These are phyloP conservation scores for Brassicogethes aeneus DNA, from an alignment of 2,888 invertebrate species.

Conservation along the genomic window DNA sequence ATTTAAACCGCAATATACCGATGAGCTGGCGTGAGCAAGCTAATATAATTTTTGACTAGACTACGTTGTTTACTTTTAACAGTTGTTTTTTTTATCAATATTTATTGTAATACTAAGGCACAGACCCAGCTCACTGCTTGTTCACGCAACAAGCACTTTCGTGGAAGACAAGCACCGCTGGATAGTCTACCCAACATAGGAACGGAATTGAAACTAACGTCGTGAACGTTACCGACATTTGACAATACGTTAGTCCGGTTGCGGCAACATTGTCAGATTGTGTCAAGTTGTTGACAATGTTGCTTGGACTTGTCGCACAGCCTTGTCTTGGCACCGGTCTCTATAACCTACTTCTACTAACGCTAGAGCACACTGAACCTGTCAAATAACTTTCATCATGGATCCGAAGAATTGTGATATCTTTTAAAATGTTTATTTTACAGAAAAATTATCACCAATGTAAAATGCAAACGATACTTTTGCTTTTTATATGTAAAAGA, in stretches of 20 bases:
- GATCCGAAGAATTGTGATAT: too few species aligned
- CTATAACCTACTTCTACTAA: constrained; percentile 9
- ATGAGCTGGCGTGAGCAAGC: constrained; percentile 32
- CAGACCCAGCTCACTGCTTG: constrained; percentile 43
- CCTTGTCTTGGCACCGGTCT: constrained; percentile 30
- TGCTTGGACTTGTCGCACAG: constrained; percentile 22
- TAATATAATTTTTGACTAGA: constrained; percentile 35
- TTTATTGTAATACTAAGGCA: constrained; percentile 46
- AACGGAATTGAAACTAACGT: constrained; percentile 35
- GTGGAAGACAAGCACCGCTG: constrained; percentile 43
- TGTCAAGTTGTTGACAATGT: constrained; percentile 19
- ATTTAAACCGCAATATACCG: constrained; percentile 21
- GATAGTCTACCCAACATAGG: constrained; percentile 41
- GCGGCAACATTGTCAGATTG: constrained; percentile 10
- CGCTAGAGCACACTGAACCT: too few species aligned
- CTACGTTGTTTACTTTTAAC: too few species aligned
- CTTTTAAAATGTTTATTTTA: too few species aligned
- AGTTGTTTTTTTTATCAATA: constrained; percentile 38
- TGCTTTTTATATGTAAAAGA: too few species aligned
- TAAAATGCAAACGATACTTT: too few species aligned
- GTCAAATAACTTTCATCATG: too few species aligned
- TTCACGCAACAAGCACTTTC: constrained; percentile 36
- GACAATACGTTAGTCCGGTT: too few species aligned
- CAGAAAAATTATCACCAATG: too few species aligned
- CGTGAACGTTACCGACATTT: constrained; percentile 2